These are phyloP conservation scores for Phoxinus dragarum DNA, from an alignment of 2,797 vertebrate species.

Conservation along the genomic window DNA sequence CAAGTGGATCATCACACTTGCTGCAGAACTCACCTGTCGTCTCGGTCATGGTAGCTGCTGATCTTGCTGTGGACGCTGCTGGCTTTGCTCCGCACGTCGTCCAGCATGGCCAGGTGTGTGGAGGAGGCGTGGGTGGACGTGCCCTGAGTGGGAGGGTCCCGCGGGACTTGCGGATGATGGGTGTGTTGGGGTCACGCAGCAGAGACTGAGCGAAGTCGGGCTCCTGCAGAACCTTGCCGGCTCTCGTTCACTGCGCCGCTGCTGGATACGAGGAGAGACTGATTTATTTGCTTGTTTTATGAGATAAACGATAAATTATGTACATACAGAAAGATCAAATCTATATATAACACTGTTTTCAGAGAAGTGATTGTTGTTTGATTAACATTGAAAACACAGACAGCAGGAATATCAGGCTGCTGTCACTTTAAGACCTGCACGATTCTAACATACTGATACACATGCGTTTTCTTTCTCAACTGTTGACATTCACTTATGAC, in stretches of 20 bases:
- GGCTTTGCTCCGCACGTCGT: constrained; percentile 86
- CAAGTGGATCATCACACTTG: background rate
- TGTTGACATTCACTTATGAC: too few relatives aligned
- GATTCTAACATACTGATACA: too few relatives aligned
- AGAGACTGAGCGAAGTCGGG: constrained; percentile 94
- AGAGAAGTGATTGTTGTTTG: too few relatives aligned
- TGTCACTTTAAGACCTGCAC: too few relatives aligned
- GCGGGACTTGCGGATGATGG: constrained; percentile 61
- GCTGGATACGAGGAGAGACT: constrained; percentile 11
- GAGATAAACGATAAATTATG: background rate
- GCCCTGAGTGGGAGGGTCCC: constrained; percentile 96
- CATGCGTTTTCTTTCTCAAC: too few relatives aligned
- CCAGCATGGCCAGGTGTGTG: constrained; percentile 91
- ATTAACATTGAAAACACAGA: too few relatives aligned
- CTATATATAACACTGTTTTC: background rate
- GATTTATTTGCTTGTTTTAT: background rate
- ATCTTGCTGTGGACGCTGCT: constrained; percentile 94
- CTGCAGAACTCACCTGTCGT: constrained; percentile 82
- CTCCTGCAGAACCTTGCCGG: constrained; percentile 94
- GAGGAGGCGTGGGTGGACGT: constrained; percentile 97
- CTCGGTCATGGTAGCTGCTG: constrained; percentile 93
- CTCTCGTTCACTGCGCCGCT: constrained; percentile 94
- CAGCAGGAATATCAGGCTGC: too few relatives aligned
- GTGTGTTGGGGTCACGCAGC: constrained; percentile 91
- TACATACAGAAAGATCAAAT: background rate